phyloP scores from a whole-genome alignment of 2,113 vertebrate genomes.

The Pelusios castaneus region DNA sequence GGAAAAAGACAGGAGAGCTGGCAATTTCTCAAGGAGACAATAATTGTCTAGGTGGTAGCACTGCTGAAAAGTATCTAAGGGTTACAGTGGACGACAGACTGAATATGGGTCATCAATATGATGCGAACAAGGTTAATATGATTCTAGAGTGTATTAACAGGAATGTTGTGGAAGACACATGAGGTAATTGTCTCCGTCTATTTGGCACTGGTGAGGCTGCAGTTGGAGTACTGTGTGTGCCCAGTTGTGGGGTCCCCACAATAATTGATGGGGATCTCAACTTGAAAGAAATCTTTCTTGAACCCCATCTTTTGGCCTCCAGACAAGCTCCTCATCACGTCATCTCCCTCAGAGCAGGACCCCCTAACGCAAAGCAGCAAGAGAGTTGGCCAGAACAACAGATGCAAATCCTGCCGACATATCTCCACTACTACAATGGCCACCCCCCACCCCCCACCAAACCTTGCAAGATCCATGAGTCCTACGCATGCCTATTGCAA shows the following conservation, averaged over 20 bases:
- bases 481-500: background rate
- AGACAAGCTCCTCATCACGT: background rate
- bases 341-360: no score
- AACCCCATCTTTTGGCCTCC: background rate
- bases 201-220: background rate
- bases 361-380: background rate
- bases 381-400: background rate
- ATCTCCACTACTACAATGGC: background rate
- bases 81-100: background rate
- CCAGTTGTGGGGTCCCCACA: no score
- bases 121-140: background rate
- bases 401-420: background rate
- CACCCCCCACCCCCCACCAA: background rate
- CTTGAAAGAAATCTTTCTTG: background rate
- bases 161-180: background rate
- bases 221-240: background rate
- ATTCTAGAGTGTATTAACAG: background rate
- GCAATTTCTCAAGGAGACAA: background rate
- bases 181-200: background rate
- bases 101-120: background rate
- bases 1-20: background rate
- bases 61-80: background rate
- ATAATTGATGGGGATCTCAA: background rate
- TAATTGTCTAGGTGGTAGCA: background rate
- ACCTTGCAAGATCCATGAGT: background rate